Evolutionary conservation across 37 sponge, comb jelly and placozoan species (phyloP), one percentile per base, ranked within the genome.

Genomic region (Bolinopsis microptera): DNA sequence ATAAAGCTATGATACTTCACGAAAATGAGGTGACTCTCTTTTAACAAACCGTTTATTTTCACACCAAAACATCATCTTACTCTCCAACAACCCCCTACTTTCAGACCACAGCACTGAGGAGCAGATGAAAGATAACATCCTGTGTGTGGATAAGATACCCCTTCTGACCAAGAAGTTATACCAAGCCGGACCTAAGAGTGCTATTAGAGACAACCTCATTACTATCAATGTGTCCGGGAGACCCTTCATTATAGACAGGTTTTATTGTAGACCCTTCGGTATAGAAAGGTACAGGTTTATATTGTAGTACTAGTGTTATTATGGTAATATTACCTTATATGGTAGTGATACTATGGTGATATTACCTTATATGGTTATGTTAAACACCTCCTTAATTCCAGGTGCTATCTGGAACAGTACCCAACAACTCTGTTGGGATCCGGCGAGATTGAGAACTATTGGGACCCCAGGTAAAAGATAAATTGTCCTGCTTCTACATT

Each of bases 151-250:
- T 13, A 48, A 13, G 13, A 48, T 48, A 48, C 61, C 61, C 13
- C 61, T 48, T 13, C 61, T 48, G 13, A 48, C 61, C 5, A 48
- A 48, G 61, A 48, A 48, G 13, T 13, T 48, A 5, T 48, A 48
- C 61, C 61, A 48, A 48, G 61, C 61, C 13, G 61, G 61, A 5
- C 61, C 61, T 13, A 48, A 48, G 61, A 48, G 61, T 13, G 5
- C 61, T 13, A 48, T 48, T 13, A 48, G 61, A 48, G 61, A 48
- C 74, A 26, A 70, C 74, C 74, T 70, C 28, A 70, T 70, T 5
- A 70, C 74, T n/a, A 70, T 70, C 74, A 70, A 70, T n/a, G 74
- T 70, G 24, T 70, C 74, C 25, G 74, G 74, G 74, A 70, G 74
- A 26, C 25, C 3, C 1, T 70, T 70, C 74, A n/a, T 70, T 5